phyloP scores from a whole-genome alignment of 2,113 vertebrate species.

The Oryzias javanicus region DNA sequence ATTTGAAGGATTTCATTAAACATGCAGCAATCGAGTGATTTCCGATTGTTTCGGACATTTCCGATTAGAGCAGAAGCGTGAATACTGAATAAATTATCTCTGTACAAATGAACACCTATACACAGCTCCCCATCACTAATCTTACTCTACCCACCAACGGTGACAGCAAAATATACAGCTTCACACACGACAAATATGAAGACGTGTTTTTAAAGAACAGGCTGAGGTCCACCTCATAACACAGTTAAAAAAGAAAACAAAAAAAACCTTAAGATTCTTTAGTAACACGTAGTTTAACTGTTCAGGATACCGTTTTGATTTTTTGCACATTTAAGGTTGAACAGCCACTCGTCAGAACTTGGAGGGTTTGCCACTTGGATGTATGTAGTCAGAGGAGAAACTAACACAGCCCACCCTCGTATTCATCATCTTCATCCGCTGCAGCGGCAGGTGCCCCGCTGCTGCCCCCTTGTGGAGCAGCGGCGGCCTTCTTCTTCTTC shows the following conservation, averaged over 20 bases:
- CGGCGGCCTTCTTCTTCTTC: slow-evolving; percentile 89
- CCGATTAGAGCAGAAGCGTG: slow-evolving; percentile 25
- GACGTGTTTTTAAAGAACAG: slow-evolving; percentile 43
- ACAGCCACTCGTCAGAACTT: slow-evolving; percentile 7
- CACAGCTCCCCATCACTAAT: slow-evolving; percentile 28
- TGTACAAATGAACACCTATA: slow-evolving; percentile 64
- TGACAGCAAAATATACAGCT: slow-evolving; percentile 58
- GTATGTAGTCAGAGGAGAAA: slow-evolving; percentile 7
- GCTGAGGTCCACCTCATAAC: slow-evolving; percentile 40
- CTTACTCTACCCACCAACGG: slow-evolving; percentile 36
- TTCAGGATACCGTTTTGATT: slow-evolving; percentile 5
- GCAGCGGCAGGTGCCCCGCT: slow-evolving; percentile 70
- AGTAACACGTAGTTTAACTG: slow-evolving; percentile 15
- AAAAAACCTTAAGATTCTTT: slow-evolving; percentile 8
- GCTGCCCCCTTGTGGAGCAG: slow-evolving; percentile 76
- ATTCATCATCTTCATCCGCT: slow-evolving; percentile 90
- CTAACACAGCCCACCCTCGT: slow-evolving; percentile 96
- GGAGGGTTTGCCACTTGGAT: slow-evolving; percentile 8
- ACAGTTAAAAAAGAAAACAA: slow-evolving; percentile 38
- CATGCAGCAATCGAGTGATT: slow-evolving; percentile 52
- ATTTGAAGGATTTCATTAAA: slow-evolving; percentile 9
- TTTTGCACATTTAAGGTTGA: slow-evolving; percentile 26
- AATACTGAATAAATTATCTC: slow-evolving; percentile 67
- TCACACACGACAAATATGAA: slow-evolving; percentile 41
- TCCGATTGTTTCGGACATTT: slow-evolving; percentile 40